Conservation (phyloP, 2,113 vertebrate species). For the Meriones unguiculatus region DNA sequence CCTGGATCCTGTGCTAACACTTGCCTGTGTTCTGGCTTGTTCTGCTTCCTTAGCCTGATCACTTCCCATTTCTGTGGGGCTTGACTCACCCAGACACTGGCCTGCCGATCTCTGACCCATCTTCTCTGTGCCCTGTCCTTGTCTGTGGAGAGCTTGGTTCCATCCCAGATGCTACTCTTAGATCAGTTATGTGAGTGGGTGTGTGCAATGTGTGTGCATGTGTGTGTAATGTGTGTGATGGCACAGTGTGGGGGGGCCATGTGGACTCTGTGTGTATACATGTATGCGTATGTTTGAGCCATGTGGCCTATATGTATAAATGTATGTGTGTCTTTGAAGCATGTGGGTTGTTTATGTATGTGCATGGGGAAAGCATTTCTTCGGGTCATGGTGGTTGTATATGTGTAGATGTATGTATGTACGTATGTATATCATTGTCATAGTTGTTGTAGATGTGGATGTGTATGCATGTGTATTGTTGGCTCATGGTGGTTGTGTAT, state of each 20-base stretch:
- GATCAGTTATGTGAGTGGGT: too few relatives aligned
- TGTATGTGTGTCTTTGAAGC: neutral
- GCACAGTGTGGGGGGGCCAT: too few relatives aligned
- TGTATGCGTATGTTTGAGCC: neutral
- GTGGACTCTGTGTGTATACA: neutral
- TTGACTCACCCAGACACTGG: neutral
- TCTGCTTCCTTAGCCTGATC: neutral
- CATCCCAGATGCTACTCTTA: neutral
- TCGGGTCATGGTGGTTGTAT: too few relatives aligned
- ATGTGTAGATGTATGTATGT: too few relatives aligned
- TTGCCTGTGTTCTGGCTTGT: too few relatives aligned
- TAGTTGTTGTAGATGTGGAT: too few relatives aligned
- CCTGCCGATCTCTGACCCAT: fast-evolving
- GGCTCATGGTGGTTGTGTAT: too few relatives aligned
- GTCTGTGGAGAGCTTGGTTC: neutral
- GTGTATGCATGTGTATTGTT: too few relatives aligned
- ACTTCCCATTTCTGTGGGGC: neutral
- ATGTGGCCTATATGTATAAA: neutral
- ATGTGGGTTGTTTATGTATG: neutral
- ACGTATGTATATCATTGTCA: neutral
- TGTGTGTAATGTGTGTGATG: neutral
- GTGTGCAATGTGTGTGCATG: too few relatives aligned
- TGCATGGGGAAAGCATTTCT: too few relatives aligned
- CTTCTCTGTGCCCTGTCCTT: neutral
- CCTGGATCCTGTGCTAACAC: neutral